Percentiles rank a stretch among this genome's conserved stretches.
These are phyloP conservation scores for Plestiodon gilberti DNA, from an alignment of 2,113 vertebrate species.

Conservation along the genomic window DNA sequence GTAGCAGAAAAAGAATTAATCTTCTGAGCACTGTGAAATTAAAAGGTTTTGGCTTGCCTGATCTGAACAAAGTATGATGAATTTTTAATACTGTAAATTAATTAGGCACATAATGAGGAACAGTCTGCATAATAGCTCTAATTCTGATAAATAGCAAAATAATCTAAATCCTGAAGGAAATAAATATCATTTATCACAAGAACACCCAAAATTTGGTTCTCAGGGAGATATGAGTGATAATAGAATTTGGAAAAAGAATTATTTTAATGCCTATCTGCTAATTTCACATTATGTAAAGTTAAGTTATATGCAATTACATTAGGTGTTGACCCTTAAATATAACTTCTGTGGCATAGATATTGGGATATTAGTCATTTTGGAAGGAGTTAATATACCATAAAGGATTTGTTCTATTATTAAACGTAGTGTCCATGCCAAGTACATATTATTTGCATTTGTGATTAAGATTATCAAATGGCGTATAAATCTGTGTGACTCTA, in stretches of 20 bases:
- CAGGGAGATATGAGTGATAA: constrained; percentile 76
- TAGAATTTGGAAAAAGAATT: constrained; percentile 56
- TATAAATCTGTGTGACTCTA: constrained; percentile 71
- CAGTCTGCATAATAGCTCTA: constrained; percentile 67
- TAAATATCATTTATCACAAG: constrained; percentile 79
- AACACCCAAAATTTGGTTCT: constrained; percentile 78
- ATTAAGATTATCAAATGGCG: constrained; percentile 70
- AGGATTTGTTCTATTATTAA: constrained; percentile 75
- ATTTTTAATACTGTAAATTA: constrained; percentile 82
- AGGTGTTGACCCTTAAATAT: constrained; percentile 77
- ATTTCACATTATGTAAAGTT: constrained; percentile 49
- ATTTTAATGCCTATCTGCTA: constrained; percentile 73
- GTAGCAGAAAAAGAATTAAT: constrained; percentile 66
- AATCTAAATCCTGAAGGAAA: constrained; percentile 72
- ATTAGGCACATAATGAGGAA: constrained; percentile 80
- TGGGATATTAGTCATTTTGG: constrained; percentile 78
- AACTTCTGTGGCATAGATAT: constrained; percentile 74
- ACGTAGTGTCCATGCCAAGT: constrained; percentile 72
- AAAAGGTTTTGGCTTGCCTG: constrained; percentile 71
- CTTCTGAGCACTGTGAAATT: constrained; percentile 72
- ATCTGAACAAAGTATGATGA: constrained; percentile 75
- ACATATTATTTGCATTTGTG: constrained; percentile 71
- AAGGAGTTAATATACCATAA: constrained; percentile 78
- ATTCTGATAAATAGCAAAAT: constrained; percentile 81
- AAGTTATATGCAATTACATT: constrained; percentile 73